Percentiles rank a stretch among this genome's conserved stretches.
Conservation (phyloP, 2,888 invertebrate species). For the Chrysodeixis includens region DNA sequence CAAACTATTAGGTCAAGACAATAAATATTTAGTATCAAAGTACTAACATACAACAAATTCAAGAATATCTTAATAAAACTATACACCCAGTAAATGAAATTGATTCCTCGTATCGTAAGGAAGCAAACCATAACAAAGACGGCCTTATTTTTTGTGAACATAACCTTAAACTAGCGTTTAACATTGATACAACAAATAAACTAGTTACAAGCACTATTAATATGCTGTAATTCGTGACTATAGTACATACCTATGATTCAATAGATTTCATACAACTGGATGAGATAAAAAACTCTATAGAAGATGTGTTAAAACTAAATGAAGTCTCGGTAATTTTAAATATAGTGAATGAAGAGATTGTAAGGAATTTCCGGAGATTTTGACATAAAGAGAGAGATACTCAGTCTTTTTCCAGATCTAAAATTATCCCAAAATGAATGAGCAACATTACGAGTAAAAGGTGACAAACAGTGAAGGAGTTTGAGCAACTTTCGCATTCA, state of each 20-base stretch:
- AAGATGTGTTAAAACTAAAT: conserved; percentile 5
- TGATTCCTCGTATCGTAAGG: conserved; percentile 28
- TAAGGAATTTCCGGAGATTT: too few species aligned
- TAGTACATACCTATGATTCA: conserved; percentile 1
- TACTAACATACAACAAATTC: too few species aligned
- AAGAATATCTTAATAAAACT: conserved; percentile 7
- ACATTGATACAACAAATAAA: conserved; percentile 13
- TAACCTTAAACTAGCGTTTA: conserved; percentile 39
- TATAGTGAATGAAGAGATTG: background rate
- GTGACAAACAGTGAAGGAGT: background rate
- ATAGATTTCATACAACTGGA: background rate
- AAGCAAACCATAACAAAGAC: conserved; percentile 46
- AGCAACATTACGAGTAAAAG: background rate
- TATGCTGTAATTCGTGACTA: background rate
- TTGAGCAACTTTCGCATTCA: background rate
- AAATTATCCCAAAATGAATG: too few species aligned
- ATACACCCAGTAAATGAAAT: conserved; percentile 24
- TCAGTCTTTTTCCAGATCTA: too few species aligned
- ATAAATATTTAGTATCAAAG: too few species aligned
- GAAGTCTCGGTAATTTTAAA: conserved; percentile 6
- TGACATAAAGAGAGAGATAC: too few species aligned
- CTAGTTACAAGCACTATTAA: background rate
- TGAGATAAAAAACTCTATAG: background rate
- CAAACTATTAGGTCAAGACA: too few species aligned
- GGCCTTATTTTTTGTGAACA: conserved; percentile 50